A percentile compares a stretch with the other conserved stretches of the same genome.
These are phyloP conservation scores for Benthosema pterotum DNA, from an alignment of 2,797 vertebrate species.

Conservation along the genomic window DNA sequence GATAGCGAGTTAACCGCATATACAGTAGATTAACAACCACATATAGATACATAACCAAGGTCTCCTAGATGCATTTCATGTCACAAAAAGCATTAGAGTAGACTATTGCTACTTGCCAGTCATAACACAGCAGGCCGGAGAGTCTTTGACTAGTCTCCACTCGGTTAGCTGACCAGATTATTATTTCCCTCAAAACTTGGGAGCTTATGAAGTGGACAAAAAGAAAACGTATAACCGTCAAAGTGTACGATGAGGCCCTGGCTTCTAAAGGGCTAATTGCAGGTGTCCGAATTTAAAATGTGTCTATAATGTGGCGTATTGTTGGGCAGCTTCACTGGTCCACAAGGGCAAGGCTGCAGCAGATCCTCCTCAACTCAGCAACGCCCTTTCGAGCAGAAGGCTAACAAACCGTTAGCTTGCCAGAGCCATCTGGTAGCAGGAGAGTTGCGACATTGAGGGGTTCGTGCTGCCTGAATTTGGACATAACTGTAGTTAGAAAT, in stretches of 20 bases:
- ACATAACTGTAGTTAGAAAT: no score
- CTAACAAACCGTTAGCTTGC: conserved; percentile 64
- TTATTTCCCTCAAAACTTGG: conserved; percentile 26
- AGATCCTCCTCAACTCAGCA: conserved; percentile 64
- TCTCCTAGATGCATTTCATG: conserved; percentile 4
- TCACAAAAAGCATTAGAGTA: conserved; percentile 1
- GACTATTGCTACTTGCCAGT: background rate
- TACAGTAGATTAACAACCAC: no score
- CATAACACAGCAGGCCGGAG: conserved; percentile 7
- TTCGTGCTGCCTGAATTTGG: no score
- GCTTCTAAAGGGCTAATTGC: background rate
- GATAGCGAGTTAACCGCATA: background rate
- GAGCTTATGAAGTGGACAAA: background rate
- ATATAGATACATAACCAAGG: background rate
- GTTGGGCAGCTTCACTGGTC: conserved; percentile 48
- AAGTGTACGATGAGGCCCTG: background rate
- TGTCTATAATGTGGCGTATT: conserved; percentile 45
- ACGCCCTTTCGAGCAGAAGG: conserved; percentile 75
- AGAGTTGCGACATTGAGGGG: no score
- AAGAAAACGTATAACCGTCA: background rate
- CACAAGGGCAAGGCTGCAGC: conserved; percentile 80
- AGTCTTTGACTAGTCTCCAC: conserved; percentile 36
- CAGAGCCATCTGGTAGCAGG: no score
- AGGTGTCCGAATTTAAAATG: conserved; percentile 13
- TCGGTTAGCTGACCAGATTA: conserved; percentile 19